These are phyloP conservation scores for Dromococcyx pavoninus DNA, from an alignment of 2,797 vertebrate genomes.

Conservation along the genomic window DNA sequence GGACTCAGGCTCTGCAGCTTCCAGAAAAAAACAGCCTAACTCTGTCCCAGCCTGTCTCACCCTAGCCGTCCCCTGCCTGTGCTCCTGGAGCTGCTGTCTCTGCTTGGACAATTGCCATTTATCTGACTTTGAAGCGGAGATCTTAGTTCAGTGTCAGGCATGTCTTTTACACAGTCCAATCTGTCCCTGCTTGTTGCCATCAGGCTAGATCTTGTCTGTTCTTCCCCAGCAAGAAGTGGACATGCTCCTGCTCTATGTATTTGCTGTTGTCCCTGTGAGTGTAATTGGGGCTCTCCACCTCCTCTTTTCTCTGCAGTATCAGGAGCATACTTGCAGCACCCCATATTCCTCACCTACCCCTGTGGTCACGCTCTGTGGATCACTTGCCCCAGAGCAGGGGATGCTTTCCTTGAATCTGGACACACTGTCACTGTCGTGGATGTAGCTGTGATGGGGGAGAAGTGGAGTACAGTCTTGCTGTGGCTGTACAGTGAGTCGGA, in stretches of 20 bases:
- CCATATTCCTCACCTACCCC: neutral
- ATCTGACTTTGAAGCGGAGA: neutral
- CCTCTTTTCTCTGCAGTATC: neutral
- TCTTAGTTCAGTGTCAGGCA: neutral
- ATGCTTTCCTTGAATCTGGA: too few relatives aligned
- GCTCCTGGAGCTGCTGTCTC: neutral
- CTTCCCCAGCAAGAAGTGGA: neutral
- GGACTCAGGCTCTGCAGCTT: too few relatives aligned
- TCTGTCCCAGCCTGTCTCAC: neutral
- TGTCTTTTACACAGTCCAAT: neutral
- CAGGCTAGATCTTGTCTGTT: neutral
- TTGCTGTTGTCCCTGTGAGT: too few relatives aligned
- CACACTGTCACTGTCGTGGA: too few relatives aligned
- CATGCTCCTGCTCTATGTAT: neutral
- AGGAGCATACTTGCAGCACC: neutral
- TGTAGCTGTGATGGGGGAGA: too few relatives aligned
- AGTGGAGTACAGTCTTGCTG: too few relatives aligned
- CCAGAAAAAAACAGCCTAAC: too few relatives aligned
- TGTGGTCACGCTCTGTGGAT: too few relatives aligned
- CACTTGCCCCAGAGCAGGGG: too few relatives aligned
- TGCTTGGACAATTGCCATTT: neutral
- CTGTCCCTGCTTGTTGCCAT: neutral
- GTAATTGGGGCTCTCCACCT: accelerated
- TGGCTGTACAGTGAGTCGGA: too few relatives aligned
- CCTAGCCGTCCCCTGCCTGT: accelerated